Evolutionary conservation across 2,888 invertebrate species (phyloP).

Genomic region (Apamea sordens): DNA sequence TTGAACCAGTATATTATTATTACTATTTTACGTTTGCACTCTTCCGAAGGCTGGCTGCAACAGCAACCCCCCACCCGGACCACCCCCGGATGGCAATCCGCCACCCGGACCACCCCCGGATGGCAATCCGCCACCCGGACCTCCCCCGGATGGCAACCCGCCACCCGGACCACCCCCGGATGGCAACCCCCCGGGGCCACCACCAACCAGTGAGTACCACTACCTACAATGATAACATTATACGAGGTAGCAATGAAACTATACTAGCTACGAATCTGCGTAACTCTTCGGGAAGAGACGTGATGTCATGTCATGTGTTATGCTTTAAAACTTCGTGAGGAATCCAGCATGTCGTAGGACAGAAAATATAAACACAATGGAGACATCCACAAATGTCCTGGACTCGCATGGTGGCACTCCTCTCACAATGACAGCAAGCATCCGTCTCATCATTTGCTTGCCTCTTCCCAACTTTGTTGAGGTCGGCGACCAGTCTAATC

Average conservation of each 20-base stretch:
- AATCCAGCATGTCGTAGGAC: too few species aligned
- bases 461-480: too few species aligned
- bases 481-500: not conserved
- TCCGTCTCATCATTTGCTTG: not conserved
- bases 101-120: not conserved
- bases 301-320: too few species aligned
- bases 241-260: not conserved
- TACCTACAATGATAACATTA: not conserved
- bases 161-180: slow-evolving; percentile 10
- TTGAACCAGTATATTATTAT: not conserved
- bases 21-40: not conserved
- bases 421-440: not conserved
- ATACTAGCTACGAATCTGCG: not conserved
- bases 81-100: slow-evolving; percentile 20
- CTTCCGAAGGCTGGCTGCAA: slow-evolving; percentile 31
- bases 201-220: slow-evolving; percentile 30
- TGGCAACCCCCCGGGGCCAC: slow-evolving; percentile 13
- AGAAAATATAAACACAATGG: too few species aligned
- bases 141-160: slow-evolving; percentile 28
- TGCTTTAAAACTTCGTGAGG: too few species aligned
- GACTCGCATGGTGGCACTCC: not conserved
- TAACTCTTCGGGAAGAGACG: too few species aligned
- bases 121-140: slow-evolving; percentile 6
- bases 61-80: slow-evolving; percentile 14
- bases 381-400: too few species aligned